Evolutionary conservation across 2,888 invertebrate genomes (phyloP), one percentile per base, ranked within the genome.

Genomic region (Lordiphosa fenestrarum): DNA sequence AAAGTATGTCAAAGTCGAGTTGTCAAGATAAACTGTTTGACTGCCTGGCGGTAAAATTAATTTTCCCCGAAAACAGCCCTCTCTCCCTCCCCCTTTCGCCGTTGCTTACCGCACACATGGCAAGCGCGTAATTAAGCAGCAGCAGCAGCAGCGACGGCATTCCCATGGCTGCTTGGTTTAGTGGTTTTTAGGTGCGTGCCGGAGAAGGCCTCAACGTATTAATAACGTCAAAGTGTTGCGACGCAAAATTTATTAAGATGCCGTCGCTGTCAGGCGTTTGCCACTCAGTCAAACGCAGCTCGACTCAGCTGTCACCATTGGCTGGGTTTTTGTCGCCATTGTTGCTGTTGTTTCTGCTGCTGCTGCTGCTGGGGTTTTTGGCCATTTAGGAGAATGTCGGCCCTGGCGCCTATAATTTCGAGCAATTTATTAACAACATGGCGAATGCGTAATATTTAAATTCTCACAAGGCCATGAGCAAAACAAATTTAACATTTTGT

Each of bases 221-320:
- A 84, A 80, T 84, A 85, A 70, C 77, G 77, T 84, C 85, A 85
- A 75, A 78, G 77, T 80, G 81, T 85, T 78, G 81, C 81, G 54
- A 38, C 38, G 63, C 52, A 21, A 75, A 80, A 85, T 78, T 84
- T 85, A 78, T 78, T 81, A 84, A 78, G 84, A 85, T 75, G 77
- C 85, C 80, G 69, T 66, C 64, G 56, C 44, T 58, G 55, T 50
- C 70, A 76, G 69, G 47, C 66, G 50, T 6, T 30, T 57, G 44
- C 15, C 40, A 19, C 41, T 49, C 36, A 23, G 23, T 36, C 68
- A 36, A 23, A 23, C 25, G 21, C 35, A 42, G 51, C 35, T 19
- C 25, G 30, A 33, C 72, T 71, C 71, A 76, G 83, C 85, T 76
- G 83, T 66, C 66, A 66, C 82, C 84, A 69, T 38, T 15, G 12